Percentiles rank a stretch among this genome's conserved stretches.
Conservation (phyloP, 2,797 vertebrate genomes). For the Babyrousa celebensis region DNA sequence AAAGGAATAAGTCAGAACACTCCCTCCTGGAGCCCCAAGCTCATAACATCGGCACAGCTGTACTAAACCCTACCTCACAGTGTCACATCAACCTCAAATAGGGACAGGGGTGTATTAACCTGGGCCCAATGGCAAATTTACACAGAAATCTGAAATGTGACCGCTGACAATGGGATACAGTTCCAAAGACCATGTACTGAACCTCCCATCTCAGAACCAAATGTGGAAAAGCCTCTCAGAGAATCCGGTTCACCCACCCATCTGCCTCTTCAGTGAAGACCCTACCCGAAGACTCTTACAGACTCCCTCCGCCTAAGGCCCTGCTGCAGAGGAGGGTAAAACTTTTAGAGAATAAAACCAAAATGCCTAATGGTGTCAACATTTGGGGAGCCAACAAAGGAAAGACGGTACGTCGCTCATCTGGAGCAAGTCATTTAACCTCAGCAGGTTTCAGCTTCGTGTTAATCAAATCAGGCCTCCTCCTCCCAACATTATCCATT, state of each 20-base stretch:
- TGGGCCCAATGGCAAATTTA: neutral
- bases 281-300: neutral
- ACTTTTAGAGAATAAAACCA: neutral
- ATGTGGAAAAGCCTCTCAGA: neutral
- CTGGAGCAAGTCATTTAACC: neutral
- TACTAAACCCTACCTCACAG: neutral
- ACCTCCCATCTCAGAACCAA: neutral
- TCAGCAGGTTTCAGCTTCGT: neutral
- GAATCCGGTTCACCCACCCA: neutral
- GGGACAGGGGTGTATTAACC: neutral
- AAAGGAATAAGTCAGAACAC: neutral
- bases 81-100: neutral
- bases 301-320: neutral
- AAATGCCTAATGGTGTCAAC: neutral
- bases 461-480: neutral
- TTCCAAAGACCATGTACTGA: neutral
- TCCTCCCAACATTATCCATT: neutral
- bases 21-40: neutral
- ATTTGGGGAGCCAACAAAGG: neutral
- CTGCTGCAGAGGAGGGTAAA: neutral
- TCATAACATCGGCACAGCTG: neutral
- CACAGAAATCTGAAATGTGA: neutral
- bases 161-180: fast-evolving
- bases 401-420: neutral
- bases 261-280: neutral